phyloP scores from a whole-genome alignment of 1,140 invertebrate species.

The Drosophila saltans region DNA sequence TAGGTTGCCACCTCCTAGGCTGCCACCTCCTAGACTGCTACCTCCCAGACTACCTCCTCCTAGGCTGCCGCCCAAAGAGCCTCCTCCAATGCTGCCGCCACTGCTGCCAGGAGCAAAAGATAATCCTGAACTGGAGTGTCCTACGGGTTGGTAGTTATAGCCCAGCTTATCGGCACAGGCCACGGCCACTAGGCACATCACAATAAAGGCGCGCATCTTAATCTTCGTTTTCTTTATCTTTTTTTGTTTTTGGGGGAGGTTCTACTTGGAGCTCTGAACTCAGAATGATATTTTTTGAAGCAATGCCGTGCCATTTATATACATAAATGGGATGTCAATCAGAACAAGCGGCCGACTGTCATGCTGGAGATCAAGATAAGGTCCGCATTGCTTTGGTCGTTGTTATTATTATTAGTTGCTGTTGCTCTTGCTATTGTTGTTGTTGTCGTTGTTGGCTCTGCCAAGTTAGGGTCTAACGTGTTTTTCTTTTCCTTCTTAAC shows the following conservation, averaged over 20 bases:
- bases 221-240: not conserved
- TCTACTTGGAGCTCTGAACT: conserved; percentile 69
- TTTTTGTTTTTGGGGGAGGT: conserved; percentile 21
- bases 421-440: not conserved
- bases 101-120: conserved; percentile 58
- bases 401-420: not conserved
- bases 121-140: conserved; percentile 66
- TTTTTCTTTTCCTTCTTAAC: conserved; percentile 57
- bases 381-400: conserved; percentile 25
- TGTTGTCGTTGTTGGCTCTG: conserved; percentile 3
- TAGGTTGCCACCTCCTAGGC: conserved; percentile 10
- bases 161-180: conserved; percentile 71
- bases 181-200: conserved; percentile 71
- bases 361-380: conserved; percentile 70
- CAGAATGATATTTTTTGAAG: conserved; percentile 61
- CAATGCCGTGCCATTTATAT: conserved; percentile 64
- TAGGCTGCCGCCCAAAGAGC: conserved; percentile 23
- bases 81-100: conserved; percentile 36
- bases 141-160: conserved; percentile 77
- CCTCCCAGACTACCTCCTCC: conserved; percentile 7
- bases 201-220: conserved; percentile 71
- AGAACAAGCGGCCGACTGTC: conserved; percentile 60
- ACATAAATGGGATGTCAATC: conserved; percentile 55
- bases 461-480: conserved; percentile 57
- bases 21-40: conserved; percentile 12